Percentiles rank a stretch among this genome's conserved stretches.
phyloP scores from a whole-genome alignment of 2,797 vertebrate species.

The Botia almorhae region DNA sequence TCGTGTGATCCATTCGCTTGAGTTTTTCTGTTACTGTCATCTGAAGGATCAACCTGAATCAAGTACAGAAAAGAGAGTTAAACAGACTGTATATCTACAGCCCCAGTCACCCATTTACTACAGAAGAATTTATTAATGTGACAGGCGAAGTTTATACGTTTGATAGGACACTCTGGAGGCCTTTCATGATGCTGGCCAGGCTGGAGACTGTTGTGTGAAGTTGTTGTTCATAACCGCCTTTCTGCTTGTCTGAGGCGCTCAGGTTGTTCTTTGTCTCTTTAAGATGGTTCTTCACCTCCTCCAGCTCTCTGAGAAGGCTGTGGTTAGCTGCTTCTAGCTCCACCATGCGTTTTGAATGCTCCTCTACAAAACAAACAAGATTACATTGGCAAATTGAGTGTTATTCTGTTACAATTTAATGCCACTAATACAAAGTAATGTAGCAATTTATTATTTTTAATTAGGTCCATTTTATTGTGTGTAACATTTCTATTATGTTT shows the following conservation, averaged over 20 bases:
- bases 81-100: neutral
- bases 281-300: conserved; percentile 86
- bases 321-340: conserved; percentile 89
- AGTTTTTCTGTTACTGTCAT: conserved; percentile 80
- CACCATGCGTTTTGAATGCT: conserved; percentile 85
- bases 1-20: conserved; percentile 90
- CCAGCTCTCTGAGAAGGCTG: conserved; percentile 84
- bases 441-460: too few relatives aligned
- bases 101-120: neutral
- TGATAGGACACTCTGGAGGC: conserved; percentile 86
- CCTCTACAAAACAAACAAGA: conserved; percentile 75
- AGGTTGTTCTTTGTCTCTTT: conserved; percentile 85
- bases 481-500: too few relatives aligned
- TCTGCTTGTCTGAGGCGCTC: conserved; percentile 83
- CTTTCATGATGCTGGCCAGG: conserved; percentile 86
- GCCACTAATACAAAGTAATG: too few relatives aligned
- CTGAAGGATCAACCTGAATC: conserved; percentile 77
- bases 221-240: conserved; percentile 84
- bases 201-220: conserved; percentile 86
- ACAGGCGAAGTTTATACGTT: conserved; percentile 74
- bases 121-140: neutral
- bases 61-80: conserved; percentile 2
- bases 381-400: neutral
- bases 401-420: too few relatives aligned
- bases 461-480: too few relatives aligned